A percentile compares a stretch with the other conserved stretches of the same genome.
Evolutionary conservation across 1,140 invertebrate genomes (phyloP).

Genomic region (Agrypnia vestita): DNA sequence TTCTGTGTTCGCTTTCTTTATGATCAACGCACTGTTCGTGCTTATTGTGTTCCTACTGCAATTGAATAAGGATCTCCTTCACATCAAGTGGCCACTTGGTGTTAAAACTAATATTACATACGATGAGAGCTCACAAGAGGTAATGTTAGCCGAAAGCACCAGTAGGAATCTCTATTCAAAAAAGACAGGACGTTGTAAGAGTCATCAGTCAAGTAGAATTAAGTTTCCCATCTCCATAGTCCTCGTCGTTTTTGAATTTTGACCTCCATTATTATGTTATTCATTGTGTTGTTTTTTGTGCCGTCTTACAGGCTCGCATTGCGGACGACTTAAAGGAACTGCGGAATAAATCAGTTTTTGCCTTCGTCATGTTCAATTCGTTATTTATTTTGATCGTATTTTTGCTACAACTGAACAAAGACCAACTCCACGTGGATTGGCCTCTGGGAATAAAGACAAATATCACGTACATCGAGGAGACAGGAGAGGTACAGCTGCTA

Average conservation of each 20-base stretch:
- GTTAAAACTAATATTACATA: slow-evolving; percentile 95
- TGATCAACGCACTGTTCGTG: slow-evolving; percentile 98
- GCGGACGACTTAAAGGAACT: slow-evolving; percentile 92
- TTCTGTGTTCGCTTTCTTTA: slow-evolving; percentile 97
- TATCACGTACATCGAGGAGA: slow-evolving; percentile 93
- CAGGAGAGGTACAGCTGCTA: slow-evolving; percentile 82
- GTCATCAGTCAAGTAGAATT: slow-evolving; percentile 1
- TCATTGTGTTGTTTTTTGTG: slow-evolving; percentile 68
- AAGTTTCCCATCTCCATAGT: slow-evolving; percentile 12
- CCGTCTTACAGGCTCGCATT: slow-evolving; percentile 85
- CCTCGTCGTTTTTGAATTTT: slow-evolving; percentile 58
- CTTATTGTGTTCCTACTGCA: slow-evolving; percentile 98
- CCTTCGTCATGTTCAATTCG: slow-evolving; percentile 99
- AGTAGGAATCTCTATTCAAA: slow-evolving; percentile 55
- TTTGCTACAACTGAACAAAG: slow-evolving; percentile 98
- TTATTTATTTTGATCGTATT: slow-evolving; percentile 99
- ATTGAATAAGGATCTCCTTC: slow-evolving; percentile 94
- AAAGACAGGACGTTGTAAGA: slow-evolving; percentile 49
- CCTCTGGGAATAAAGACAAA: slow-evolving; percentile 95
- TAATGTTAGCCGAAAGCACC: slow-evolving; percentile 74
- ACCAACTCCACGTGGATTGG: slow-evolving; percentile 95
- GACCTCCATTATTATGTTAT: slow-evolving; percentile 50
- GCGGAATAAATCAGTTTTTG: slow-evolving; percentile 96
- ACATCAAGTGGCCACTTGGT: slow-evolving; percentile 95
- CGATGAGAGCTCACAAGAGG: slow-evolving; percentile 89